phyloP scores from a whole-genome alignment of 2,113 vertebrate genomes.

The Megaleporinus macrocephalus region DNA sequence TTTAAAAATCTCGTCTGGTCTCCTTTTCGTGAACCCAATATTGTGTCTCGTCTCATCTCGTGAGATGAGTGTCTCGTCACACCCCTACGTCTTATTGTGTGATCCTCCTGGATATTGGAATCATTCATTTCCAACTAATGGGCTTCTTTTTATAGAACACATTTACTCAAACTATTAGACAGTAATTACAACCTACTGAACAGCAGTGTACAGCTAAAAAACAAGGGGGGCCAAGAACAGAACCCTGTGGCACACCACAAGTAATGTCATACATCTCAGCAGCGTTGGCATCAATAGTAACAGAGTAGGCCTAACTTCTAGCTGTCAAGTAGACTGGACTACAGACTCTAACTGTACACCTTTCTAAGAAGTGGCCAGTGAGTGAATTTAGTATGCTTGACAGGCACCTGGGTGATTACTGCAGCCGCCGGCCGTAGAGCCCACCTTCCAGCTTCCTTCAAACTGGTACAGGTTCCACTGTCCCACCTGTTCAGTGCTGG shows the following conservation, averaged over 20 bases:
- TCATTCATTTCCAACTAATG: no score
- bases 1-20: no score
- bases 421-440: constrained; percentile 85
- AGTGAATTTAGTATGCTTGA: not conserved
- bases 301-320: no score
- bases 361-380: not conserved
- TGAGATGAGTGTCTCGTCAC: no score
- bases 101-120: no score
- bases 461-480: constrained; percentile 80
- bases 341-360: not conserved
- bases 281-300: not conserved
- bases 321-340: no score
- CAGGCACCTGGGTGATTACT: constrained; percentile 79
- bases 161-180: no score
- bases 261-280: not conserved
- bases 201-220: not conserved
- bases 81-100: no score
- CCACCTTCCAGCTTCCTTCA: constrained; percentile 79
- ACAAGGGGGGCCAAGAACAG: not conserved
- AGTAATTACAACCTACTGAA: no score
- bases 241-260: not conserved
- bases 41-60: no score
- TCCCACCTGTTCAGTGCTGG: constrained; percentile 66
- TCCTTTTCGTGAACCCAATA: no score
- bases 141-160: no score